These are phyloP conservation scores for Stichodactyla mertensii DNA, from an alignment of 64 coral and sea anemone genomes.

Conservation along the genomic window DNA sequence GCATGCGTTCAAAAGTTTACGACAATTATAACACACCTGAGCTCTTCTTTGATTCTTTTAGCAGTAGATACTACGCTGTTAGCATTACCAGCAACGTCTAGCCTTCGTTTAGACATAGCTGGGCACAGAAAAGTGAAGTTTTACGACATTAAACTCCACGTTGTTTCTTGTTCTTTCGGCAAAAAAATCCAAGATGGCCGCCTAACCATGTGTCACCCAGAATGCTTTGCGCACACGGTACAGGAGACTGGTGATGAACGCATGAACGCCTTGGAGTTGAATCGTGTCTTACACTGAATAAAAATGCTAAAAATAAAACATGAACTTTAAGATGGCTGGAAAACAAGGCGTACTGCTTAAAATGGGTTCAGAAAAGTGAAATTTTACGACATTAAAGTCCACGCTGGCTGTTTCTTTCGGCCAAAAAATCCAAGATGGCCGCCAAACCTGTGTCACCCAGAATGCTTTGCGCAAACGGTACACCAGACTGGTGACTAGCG, in stretches of 20 bases:
- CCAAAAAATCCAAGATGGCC: conserved; percentile 1
- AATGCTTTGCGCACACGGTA: background rate
- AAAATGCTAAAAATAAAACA: no score
- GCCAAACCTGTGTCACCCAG: conserved; percentile 15
- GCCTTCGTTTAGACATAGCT: conserved; percentile 85
- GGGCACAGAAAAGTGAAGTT: background rate
- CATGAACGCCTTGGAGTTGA: no score
- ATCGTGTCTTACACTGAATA: no score
- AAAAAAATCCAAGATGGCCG: conserved; percentile 1
- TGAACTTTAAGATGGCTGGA: no score
- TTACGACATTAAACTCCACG: background rate
- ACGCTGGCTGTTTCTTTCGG: background rate
- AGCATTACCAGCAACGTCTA: conserved; percentile 77
- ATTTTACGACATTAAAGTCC: background rate
- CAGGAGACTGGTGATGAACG: background rate
- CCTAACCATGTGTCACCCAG: conserved; percentile 17
- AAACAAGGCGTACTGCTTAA: no score
- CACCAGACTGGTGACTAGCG: background rate
- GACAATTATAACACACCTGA: conserved; percentile 36
- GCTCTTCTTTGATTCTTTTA: conserved; percentile 87
- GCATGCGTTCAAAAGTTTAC: background rate
- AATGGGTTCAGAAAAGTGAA: background rate
- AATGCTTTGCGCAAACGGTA: background rate
- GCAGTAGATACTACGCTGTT: conserved; percentile 39
- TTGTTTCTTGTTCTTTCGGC: background rate